These are phyloP conservation scores for Yponomeuta plumbellus DNA, from an alignment of 2,888 invertebrate species.

Conservation along the genomic window DNA sequence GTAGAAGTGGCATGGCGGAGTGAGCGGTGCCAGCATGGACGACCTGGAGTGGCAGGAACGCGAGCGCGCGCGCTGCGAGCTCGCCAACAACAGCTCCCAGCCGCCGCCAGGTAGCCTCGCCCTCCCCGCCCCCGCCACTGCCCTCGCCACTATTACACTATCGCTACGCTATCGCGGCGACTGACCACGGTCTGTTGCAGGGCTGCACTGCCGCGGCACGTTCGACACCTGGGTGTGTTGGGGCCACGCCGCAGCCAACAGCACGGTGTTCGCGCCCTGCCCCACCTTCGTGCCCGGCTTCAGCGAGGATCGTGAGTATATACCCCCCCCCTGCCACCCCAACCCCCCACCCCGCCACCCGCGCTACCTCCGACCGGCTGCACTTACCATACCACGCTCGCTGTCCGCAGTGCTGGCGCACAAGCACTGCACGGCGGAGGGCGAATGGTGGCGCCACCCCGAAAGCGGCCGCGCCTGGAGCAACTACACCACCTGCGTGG, in stretches of 20 bases:
- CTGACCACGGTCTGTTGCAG: conserved; percentile 46
- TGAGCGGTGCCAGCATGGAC: background rate
- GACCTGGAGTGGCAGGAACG: conserved; percentile 6
- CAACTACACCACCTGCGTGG: conserved; percentile 93
- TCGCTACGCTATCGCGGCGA: too few species aligned
- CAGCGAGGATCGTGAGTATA: conserved; percentile 5
- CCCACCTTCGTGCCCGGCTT: conserved; percentile 75
- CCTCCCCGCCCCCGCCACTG: background rate
- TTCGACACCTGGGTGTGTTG: conserved; percentile 91
- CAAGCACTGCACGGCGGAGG: conserved; percentile 87
- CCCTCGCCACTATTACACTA: too few species aligned
- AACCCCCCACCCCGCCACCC: too few species aligned
- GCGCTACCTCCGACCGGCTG: too few species aligned
- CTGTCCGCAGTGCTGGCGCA: conserved; percentile 82
- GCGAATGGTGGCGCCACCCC: conserved; percentile 90
- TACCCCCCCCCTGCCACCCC: background rate
- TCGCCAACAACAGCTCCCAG: background rate
- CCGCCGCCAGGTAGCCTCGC: background rate
- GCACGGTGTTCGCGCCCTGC: conserved; percentile 80
- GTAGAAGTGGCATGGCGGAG: background rate
- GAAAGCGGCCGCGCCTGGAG: conserved; percentile 87
- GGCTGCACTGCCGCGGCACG: conserved; percentile 80
- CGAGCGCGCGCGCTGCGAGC: background rate
- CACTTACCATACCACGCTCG: too few species aligned
- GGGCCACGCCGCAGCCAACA: conserved; percentile 83